phyloP scores from a whole-genome alignment of 2,113 vertebrate species.

The Rhinolophus ferrumequinum region DNA sequence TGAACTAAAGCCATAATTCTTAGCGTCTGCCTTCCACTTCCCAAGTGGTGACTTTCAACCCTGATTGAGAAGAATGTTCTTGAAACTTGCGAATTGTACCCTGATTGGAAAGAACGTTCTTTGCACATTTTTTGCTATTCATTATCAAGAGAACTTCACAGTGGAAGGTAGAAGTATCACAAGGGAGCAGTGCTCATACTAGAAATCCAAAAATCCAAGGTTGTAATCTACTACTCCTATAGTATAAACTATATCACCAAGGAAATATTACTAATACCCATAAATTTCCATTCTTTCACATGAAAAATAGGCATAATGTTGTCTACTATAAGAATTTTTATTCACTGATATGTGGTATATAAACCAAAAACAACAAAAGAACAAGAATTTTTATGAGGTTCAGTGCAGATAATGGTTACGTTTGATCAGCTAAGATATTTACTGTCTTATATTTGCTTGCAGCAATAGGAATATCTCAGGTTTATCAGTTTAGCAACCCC shows the following conservation, averaged over 20 bases:
- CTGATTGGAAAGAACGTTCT: not conserved
- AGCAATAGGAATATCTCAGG: not conserved
- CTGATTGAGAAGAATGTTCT: not conserved
- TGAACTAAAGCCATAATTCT: not conserved
- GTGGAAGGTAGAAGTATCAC: not conserved
- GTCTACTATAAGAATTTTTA: not conserved
- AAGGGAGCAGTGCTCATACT: not conserved
- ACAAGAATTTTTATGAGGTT: not conserved
- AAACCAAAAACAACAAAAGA: no score
- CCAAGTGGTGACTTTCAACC: not conserved
- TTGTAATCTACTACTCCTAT: not conserved
- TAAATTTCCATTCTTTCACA: not conserved
- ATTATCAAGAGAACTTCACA: not conserved
- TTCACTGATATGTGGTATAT: no score
- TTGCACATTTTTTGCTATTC: not conserved
- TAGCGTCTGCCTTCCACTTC: not conserved
- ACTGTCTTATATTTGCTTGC: not conserved
- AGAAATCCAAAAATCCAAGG: not conserved
- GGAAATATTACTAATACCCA: not conserved
- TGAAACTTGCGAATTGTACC: not conserved
- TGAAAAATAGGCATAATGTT: not conserved
- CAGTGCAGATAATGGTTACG: not conserved
- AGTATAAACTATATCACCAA: not conserved
- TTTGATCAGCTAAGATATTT: not conserved
- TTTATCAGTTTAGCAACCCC: not conserved